Base-by-base conservation (phyloP, 2,113 vertebrate species). In the Pithys albifrons region DNA sequence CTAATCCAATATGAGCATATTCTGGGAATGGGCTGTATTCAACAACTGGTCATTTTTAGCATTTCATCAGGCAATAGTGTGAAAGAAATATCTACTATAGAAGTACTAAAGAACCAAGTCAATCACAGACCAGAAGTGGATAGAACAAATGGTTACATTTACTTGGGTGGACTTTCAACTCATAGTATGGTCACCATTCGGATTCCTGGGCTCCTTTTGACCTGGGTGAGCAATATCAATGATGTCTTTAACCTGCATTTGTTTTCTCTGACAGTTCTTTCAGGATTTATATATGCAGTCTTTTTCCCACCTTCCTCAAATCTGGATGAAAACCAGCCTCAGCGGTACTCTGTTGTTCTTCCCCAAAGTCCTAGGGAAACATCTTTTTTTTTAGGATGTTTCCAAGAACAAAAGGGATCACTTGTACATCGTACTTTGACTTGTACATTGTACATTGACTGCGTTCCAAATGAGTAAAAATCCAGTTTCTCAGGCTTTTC, bases 31-130 rank as follows among this genome's bases (percentile, higher is more conserved):
- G 76, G 52, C 64, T 80, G 64, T 81, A 76, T 92, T 95, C 65
- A 93, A 59, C 74, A 95, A 85, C 71, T 62, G 79, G 66, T 87
- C 35, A 78, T 93, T 96, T 95, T 93, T 86, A 90, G 49, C 62
- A 85, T 85, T 95, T 95, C 59, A 57, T 87, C 76, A 87, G 74
- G 49, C 79, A 41, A 28, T 24, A 74, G 28, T 4, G 2, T 52
- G 76, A 43, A 93, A 90, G 49, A 94, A 92, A 46, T 74, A 89
- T 9, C 55, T 88, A 28, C 64, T 93, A 8, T 67, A 31, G 57
- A 92, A 62, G 55, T 73, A 64, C 52, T 41, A 61, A 80, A 59
- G 59, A 86, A 48, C 10, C 6, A n/a, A 43, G 69, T 81, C 49
- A 45, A 10, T 70, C 65, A 64, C 6, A 72, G 75, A 48, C 31